Base-by-base conservation (phyloP, 2,888 invertebrate species). In the Deroplatys truncata region DNA sequence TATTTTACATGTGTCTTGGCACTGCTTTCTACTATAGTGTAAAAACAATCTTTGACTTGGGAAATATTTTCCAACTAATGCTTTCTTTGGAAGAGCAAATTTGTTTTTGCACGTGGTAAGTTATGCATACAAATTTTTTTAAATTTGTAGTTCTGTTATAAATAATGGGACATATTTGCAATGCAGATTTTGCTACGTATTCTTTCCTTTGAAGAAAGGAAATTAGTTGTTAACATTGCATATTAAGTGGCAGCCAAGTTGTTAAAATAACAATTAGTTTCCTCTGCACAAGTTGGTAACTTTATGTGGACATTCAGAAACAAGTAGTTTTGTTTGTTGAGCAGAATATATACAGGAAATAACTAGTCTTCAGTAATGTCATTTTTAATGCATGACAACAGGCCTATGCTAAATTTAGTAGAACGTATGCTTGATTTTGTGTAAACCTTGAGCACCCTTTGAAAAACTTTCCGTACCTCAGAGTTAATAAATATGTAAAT, bases 11-110 rank as follows among this genome's bases (percentile, higher is more conserved):
- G 95, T 93, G 94, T 94, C 92, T 93, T 95, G 92, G 95, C 95
- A 92, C 94, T 95, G 93, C 94, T 95, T 93, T 94, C 94, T 92
- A 95, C 95, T 91, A 93, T 95, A 93, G 95, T 95, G 93, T 95
- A 95, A 93, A 93, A 95, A 92, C 95, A 94, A 92, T 72, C 56
- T 25, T 72, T 72, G 20, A 49, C 43, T 28, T 86, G 90, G 89
- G 88, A 88, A 86, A 91, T 87, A 90, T 90, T 91, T 91, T 89
- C 29, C 56, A 84, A 85, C 28, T 84, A 31, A 31, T 84, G 84
- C 28, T 87, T 82, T 87, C 82, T 35, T 87, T 82, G 72, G 31
- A 82, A 82, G 87, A 25, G 87, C 29, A 87, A 35, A 10, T 72
- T 31, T 87, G 35, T 84, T 28, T 28, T 29, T 49, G 87, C 87